Base-by-base conservation (phyloP, 2,888 invertebrate species). In the Acanthoscelides obtectus region DNA sequence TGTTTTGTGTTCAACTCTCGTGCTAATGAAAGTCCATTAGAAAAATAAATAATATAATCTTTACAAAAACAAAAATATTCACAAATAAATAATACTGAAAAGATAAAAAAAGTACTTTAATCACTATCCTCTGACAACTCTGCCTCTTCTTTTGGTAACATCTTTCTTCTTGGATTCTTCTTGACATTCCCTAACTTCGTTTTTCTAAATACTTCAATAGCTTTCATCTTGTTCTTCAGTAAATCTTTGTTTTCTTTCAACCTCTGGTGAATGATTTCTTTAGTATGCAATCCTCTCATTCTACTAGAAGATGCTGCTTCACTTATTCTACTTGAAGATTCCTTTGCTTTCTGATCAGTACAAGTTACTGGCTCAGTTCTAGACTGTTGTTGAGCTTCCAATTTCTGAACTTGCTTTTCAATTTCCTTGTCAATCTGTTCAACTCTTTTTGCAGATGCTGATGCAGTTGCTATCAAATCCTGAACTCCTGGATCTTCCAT, bases 231-330 rank as follows among this genome's bases (percentile, higher is more conserved):
- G 77, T 90, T 91, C 80, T 90, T 88, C 67, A 92, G 84, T 75
- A 91, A 86, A 80, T 89, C 87, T 74, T 87, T 86, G 82, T 90
- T 89, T 75, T 92, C 90, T 74, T 88, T 89, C 81, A 93, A 91
- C 76, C 90, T 89, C 81, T 95, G 94, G 0, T 93, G 94, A 80
- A 95, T 94, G 0, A 89, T 82, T 84, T 91, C 91, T 80, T 88
- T 88, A 69, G 76, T 78, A 69, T 82, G 81, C 66, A 83, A 66
- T 4, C 45, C 45, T 45, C 73, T 72, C 75, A 45, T 45, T 12
- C 45, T 45, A 45, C 12, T 45, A 12, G 45, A 45, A 45, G 8
- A 1, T 45, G 21, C 70, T 75, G 69, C 73, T 74, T 76, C 75
- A 76, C 70, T n/a, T n/a, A n/a, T n/a, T n/a, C n/a, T n/a, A n/a